A percentile compares a stretch with the other conserved stretches of the same genome.
These are phyloP conservation scores for Ictidomys tridecemlineatus DNA, from an alignment of 2,113 vertebrate species.

Conservation along the genomic window DNA sequence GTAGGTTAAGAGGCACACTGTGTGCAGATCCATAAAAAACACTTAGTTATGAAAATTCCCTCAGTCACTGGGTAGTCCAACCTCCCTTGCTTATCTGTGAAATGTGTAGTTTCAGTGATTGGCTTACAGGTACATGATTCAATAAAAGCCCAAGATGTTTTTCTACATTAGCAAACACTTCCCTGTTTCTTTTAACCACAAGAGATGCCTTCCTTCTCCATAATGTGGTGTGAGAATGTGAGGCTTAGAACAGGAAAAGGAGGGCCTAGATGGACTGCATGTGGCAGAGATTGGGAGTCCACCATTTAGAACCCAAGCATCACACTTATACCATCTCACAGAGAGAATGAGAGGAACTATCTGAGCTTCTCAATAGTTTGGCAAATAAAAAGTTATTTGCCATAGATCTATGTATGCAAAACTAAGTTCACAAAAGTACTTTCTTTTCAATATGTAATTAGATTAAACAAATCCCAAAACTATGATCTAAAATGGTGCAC, in stretches of 20 bases:
- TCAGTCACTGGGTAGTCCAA: background rate
- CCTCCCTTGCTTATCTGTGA: background rate
- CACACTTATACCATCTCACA: background rate
- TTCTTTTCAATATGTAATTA: background rate
- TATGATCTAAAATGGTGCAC: background rate
- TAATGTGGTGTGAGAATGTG: background rate
- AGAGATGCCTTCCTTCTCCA: background rate
- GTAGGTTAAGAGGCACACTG: background rate
- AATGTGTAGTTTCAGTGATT: background rate
- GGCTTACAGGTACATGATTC: background rate
- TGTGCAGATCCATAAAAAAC: background rate
- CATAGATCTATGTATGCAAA: background rate
- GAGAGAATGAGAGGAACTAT: background rate
- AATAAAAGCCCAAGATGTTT: no score
- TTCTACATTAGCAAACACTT: background rate
- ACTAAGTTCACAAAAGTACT: background rate
- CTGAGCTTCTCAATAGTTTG: background rate
- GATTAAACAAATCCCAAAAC: background rate
- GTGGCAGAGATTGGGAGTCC: background rate
- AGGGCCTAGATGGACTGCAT: rapidly evolving
- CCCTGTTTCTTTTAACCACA: background rate
- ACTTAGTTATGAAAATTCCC: background rate
- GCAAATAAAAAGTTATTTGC: no score
- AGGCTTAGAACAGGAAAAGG: background rate
- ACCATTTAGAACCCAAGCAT: no score